Percentiles rank a stretch among this genome's conserved stretches.
Conservation (phyloP, 2,797 vertebrate genomes). For the Anolis apletophallus region DNA sequence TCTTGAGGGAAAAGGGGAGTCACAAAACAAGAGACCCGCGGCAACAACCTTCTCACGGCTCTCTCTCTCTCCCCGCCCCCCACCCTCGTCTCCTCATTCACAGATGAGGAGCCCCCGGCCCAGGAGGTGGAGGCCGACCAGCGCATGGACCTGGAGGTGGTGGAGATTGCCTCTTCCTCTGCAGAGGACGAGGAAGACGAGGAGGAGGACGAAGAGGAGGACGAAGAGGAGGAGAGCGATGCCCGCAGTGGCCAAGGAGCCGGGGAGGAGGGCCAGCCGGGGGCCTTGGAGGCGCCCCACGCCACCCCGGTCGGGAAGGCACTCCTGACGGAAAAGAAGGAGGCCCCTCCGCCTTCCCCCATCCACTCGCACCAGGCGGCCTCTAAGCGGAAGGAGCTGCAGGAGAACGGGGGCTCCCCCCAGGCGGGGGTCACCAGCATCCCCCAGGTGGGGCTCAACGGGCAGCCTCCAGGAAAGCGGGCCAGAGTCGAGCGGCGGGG, state of each 20-base stretch:
- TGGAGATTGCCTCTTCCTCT: background rate
- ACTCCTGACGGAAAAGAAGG: constrained; percentile 39
- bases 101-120: constrained; percentile 32
- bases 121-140: constrained; percentile 45
- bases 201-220: constrained; percentile 25
- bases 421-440: fast-evolving
- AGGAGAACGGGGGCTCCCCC: background rate
- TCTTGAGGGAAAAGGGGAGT: no score
- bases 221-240: background rate
- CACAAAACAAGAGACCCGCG: background rate
- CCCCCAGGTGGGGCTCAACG: background rate
- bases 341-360: constrained; percentile 39
- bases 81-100: no score
- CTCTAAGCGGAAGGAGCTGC: background rate
- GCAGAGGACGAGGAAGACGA: constrained; percentile 12
- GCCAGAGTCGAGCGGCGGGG: background rate
- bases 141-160: background rate
- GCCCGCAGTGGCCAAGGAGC: no score
- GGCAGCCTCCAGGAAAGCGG: constrained; percentile 9
- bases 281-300: background rate
- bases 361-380: background rate
- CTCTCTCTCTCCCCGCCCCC: no score
- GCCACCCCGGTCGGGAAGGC: constrained; percentile 57
- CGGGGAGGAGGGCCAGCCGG: no score
- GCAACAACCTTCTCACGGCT: fast-evolving